Conservation (phyloP, 2,113 vertebrate species). For the Herpailurus yagouaroundi region DNA sequence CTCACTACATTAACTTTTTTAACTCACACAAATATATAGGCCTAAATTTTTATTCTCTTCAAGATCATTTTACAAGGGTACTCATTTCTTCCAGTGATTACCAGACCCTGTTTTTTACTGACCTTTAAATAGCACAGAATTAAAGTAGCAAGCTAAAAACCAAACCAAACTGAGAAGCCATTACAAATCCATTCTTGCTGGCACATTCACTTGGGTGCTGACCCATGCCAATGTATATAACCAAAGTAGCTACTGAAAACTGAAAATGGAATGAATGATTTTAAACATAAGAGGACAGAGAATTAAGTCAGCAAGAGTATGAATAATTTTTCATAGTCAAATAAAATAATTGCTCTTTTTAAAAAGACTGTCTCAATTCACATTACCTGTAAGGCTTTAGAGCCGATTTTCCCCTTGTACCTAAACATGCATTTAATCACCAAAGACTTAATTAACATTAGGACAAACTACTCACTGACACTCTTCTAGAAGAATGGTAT, state of each 20-base stretch:
- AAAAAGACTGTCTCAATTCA: background rate
- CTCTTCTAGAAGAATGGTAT: background rate
- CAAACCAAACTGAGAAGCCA: background rate
- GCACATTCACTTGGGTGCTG: background rate
- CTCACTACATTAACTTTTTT: conserved; percentile 30
- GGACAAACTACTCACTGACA: background rate
- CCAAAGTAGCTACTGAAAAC: background rate
- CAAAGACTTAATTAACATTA: background rate
- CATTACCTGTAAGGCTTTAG: background rate
- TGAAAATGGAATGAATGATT: background rate
- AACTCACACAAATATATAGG: background rate
- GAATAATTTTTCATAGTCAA: background rate
- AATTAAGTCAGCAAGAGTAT: background rate
- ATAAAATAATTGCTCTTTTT: conserved; percentile 16
- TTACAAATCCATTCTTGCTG: background rate
- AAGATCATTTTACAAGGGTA: background rate
- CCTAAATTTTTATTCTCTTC: conserved; percentile 14
- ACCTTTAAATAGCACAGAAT: background rate
- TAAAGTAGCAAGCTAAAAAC: background rate
- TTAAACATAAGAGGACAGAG: background rate
- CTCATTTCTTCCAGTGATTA: conserved; percentile 6
- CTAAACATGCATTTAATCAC: conserved; percentile 50
- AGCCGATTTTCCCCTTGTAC: background rate
- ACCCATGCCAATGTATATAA: background rate
- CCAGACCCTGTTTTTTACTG: conserved; percentile 22